Percentiles rank a stretch among this genome's conserved stretches.
phyloP scores from a whole-genome alignment of 2,888 invertebrate genomes.

The Lordiphosa fenestrarum region DNA sequence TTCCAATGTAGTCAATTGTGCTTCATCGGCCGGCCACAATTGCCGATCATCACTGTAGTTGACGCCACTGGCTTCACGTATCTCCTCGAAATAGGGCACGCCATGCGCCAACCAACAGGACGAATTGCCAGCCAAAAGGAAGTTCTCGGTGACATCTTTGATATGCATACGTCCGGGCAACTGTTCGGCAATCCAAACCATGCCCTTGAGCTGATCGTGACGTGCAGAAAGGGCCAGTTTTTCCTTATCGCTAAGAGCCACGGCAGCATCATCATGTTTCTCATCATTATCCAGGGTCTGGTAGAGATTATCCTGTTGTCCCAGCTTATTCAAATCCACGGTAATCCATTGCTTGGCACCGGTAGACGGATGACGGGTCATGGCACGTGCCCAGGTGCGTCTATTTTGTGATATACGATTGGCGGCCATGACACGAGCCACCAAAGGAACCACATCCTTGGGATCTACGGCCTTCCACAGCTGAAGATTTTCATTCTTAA shows the following conservation, averaged over 20 bases:
- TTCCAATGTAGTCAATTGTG: constrained; percentile 74
- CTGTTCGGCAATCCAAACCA: constrained; percentile 89
- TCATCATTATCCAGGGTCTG: constrained; percentile 61
- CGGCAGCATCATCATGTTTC: constrained; percentile 66
- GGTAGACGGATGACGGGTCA: constrained; percentile 88
- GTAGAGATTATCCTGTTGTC: constrained; percentile 62
- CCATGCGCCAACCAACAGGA: constrained; percentile 86
- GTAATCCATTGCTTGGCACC: constrained; percentile 94
- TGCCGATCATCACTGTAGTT: constrained; percentile 58
- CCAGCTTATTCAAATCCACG: constrained; percentile 85
- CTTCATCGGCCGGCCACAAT: constrained; percentile 60
- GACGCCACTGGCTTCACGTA: constrained; percentile 72
- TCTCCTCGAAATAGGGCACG: constrained; percentile 77
- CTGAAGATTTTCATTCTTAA: constrained; percentile 87
- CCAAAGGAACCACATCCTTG: constrained; percentile 82
- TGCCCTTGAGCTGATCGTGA: constrained; percentile 76
- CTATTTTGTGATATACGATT: constrained; percentile 89
- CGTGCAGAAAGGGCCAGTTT: constrained; percentile 64
- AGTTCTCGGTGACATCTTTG: constrained; percentile 84
- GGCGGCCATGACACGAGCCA: constrained; percentile 89
- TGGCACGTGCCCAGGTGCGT: constrained; percentile 86
- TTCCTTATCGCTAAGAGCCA: constrained; percentile 60
- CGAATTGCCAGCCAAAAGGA: constrained; percentile 80
- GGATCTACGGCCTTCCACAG: constrained; percentile 87
- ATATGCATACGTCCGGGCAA: constrained; percentile 83